Percentiles rank a stretch among this genome's conserved stretches.
Conservation (phyloP, 2,888 invertebrate species). For the Miltochrista miniata region DNA sequence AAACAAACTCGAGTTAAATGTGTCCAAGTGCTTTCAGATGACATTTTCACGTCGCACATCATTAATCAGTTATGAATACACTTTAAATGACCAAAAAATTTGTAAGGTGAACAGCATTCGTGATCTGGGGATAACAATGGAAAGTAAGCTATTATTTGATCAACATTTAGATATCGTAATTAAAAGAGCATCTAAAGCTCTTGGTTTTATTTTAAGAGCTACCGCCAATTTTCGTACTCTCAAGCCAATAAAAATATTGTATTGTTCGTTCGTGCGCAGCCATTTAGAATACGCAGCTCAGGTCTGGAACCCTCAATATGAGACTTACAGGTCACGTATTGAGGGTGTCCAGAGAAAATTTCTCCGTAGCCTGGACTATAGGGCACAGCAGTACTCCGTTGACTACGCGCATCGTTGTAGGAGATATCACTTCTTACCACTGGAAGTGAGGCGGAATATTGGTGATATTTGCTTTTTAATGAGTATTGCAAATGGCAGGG, state of each 20-base stretch:
- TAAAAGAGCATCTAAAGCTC: neutral
- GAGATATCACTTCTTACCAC: no score
- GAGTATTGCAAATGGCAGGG: no score
- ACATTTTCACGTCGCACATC: neutral
- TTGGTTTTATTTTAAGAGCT: neutral
- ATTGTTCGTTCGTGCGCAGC: neutral
- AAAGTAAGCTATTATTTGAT: neutral
- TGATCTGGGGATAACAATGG: neutral
- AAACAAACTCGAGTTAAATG: neutral
- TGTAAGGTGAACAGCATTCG: neutral
- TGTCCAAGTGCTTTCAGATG: neutral
- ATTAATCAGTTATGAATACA: neutral
- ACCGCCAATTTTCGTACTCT: neutral
- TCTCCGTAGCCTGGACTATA: neutral
- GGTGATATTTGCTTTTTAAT: no score
- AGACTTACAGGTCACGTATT: neutral
- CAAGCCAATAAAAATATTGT: neutral
- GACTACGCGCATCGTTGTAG: no score
- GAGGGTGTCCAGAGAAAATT: neutral
- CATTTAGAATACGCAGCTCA: neutral
- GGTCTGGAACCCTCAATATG: neutral
- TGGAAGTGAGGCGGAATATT: no score
- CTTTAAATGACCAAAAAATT: neutral
- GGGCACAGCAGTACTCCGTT: neutral
- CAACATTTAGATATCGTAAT: neutral